phyloP scores from a whole-genome alignment of 2,113 vertebrate genomes.

The Electrona antarctica region DNA sequence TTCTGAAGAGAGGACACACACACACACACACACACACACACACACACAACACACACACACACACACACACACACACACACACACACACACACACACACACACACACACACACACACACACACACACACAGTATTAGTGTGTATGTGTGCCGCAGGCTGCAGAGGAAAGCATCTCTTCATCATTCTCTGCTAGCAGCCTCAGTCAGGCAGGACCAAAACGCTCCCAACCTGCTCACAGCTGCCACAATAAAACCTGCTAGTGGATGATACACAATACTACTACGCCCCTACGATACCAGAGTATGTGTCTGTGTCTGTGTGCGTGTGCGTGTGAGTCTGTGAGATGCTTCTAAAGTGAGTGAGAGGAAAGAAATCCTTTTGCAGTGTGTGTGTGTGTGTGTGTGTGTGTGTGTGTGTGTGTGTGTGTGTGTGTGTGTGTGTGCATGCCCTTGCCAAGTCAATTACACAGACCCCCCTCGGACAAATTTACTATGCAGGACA shows the following conservation, averaged over 20 bases:
- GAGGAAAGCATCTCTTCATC: conserved; percentile 45
- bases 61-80: conserved; percentile 5
- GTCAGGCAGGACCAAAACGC: conserved; percentile 14
- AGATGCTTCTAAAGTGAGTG: too few relatives aligned
- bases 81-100: not conserved
- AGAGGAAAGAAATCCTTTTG: too few relatives aligned
- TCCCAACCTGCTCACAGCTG: conserved; percentile 22
- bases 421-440: conserved; percentile 38
- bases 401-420: not conserved
- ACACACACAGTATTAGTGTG: not conserved
- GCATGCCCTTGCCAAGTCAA: conserved; percentile 66
- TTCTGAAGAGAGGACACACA: conserved; percentile 4
- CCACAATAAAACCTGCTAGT: conserved; percentile 36
- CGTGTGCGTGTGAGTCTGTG: not conserved
- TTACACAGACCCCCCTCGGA: conserved; percentile 50
- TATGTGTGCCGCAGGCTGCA: conserved; percentile 13
- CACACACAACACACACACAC: not conserved
- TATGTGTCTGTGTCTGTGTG: not conserved
- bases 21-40: not conserved
- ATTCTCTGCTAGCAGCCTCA: conserved; percentile 34
- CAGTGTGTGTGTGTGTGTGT: not conserved
- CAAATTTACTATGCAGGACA: conserved; percentile 72
- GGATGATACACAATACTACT: conserved; percentile 9
- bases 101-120: not conserved
- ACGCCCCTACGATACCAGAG: too few relatives aligned